Base-by-base conservation (phyloP, 2,888 invertebrate species). In the Rhogogaster chlorosoma region DNA sequence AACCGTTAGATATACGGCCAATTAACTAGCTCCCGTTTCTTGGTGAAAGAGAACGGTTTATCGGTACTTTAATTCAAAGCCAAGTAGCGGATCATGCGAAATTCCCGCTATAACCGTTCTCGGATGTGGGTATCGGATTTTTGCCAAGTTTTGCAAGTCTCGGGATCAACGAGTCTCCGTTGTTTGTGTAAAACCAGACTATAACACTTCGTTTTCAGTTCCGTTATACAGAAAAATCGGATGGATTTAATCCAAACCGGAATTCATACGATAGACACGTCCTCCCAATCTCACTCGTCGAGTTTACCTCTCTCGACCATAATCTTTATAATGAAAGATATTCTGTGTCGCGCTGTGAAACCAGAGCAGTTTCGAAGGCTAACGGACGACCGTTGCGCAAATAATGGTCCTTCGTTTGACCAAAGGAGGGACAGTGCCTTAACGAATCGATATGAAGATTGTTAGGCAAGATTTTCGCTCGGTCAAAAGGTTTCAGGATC, bases 401-500 rank as follows among this genome's bases (percentile, higher is more conserved):
- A 75, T 75, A 75, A 75, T 42, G 45, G 32, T 18, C 32, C 70
- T 18, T 70, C n/a, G n/a, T 53, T 53, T 53, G 18, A n/a, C 53
- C 32, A 29, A 67, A 70, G 15, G 70, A 2, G 29, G 10, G 10
- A 22, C 38, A 42, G 42, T 73, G 0, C 38, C n/a, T 45, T 45
- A 45, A n/a, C n/a, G 6, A 45, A 49, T 15, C 29, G 7, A 77
- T 29, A 29, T 77, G 22, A 80, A 83, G 36, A 70, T 67, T 83
- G 29, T 70, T 64, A 36, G 49, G 83, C 45, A 83, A 83, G 32
- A 45, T 83, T 83, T 83, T 15, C 12, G 70, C n/a, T 83, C 83
- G 67, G 83, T 83, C 83, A 67, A 83, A 83, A 70, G 83, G 83
- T 70, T 83, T 70, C 83, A 83, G 83, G 67, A 70, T 83, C 83